Percentiles rank a stretch among this genome's conserved stretches.
These are phyloP conservation scores for Florisuga fusca DNA, from an alignment of 2,797 vertebrate species.

Conservation along the genomic window DNA sequence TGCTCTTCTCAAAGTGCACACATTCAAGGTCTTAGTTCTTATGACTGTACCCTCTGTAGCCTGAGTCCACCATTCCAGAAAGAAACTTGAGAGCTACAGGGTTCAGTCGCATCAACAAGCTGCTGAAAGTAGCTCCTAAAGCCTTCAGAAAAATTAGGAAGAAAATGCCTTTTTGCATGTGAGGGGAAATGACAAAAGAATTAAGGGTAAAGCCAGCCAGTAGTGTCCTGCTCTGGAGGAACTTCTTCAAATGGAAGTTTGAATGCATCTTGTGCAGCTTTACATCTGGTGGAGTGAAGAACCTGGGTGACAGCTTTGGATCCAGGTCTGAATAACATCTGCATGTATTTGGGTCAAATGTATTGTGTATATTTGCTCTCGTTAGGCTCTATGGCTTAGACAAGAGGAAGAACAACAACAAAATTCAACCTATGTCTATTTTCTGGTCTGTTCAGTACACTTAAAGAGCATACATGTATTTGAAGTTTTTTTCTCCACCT, in stretches of 20 bases:
- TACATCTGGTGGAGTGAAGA: background rate
- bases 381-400: background rate
- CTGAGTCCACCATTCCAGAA: background rate
- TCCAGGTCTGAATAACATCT: background rate
- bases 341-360: background rate
- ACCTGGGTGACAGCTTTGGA: background rate
- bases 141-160: background rate
- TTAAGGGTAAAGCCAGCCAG: background rate
- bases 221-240: background rate
- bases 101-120: background rate
- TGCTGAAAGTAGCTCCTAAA: background rate
- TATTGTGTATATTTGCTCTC: background rate
- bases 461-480: slow-evolving; percentile 19
- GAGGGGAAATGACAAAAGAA: background rate
- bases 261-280: background rate
- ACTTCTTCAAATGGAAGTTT: background rate
- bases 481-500: slow-evolving; percentile 35
- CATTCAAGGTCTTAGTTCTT: background rate
- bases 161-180: background rate
- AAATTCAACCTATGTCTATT: background rate
- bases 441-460: background rate
- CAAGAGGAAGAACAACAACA: background rate
- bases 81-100: background rate
- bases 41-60: background rate
- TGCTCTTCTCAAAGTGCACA: background rate